Base-by-base conservation (phyloP, 2,113 vertebrate species). In the Ranitomeya variabilis region DNA sequence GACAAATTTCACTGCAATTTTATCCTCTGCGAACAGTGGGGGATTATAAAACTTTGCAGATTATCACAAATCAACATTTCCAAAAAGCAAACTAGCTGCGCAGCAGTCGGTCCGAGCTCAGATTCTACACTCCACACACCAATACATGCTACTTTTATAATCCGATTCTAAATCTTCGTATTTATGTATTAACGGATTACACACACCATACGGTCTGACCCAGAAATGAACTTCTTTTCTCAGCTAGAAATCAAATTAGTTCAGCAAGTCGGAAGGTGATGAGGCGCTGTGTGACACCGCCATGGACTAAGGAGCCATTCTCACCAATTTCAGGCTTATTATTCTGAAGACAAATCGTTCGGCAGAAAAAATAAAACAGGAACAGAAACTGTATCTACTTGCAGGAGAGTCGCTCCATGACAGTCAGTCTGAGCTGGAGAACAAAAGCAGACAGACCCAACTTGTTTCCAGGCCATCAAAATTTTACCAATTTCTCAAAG, bases 171-270 rank as follows among this genome's bases (percentile, higher is more conserved):
- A 67, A 67, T 23, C 59, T 83, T 83, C 2, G 80, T 83, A 83
- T 45, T 83, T 67, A 51, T 67, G 81, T 69, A 69, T 69, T 83
- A 83, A 69, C 10, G n/a, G 62, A 83, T 69, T 83, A 83, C 45
- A 67, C 19, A 15, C 19, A 23, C 21, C 80, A 83, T 83, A 69
- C 45, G 11, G 62, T 54, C 37, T 83, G 80, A 83, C 80, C 80
- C 31, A 66, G 37, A 64, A 66, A 23, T 83, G 80, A 83, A 64
- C 80, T 66, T 66, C 15, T 10, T 60, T 45, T 62, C 23, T 45
- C 18, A 7, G 13, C 60, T 66, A 11, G 19, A 37, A 64, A 66
- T 66, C 80, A 83, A 45, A 64, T 64, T 66, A 45, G 59, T 64
- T 66, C 26, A 83, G 80, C 10, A 66, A 51, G 19, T 54, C 14